Conservation (phyloP, 2,888 invertebrate genomes). For the Gibbula magus region DNA sequence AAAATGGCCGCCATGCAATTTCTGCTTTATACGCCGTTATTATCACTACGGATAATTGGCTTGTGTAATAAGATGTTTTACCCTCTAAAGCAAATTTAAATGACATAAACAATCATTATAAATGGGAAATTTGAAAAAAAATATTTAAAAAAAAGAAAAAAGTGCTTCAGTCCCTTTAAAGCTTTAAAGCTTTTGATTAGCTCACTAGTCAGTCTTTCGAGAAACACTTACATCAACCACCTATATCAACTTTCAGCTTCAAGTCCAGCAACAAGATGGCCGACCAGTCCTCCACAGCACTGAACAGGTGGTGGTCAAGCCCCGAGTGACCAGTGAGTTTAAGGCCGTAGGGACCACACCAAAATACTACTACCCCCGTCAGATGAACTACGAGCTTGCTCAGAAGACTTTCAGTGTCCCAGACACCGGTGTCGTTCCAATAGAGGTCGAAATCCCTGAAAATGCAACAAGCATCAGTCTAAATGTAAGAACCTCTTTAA, state of each 20-base stretch:
- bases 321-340: conserved; percentile 47
- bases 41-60: too few relatives aligned
- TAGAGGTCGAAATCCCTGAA: conserved; percentile 54
- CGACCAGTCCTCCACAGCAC: conserved; percentile 53
- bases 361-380: conserved; percentile 40
- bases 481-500: conserved; percentile 47
- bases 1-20: too few relatives aligned
- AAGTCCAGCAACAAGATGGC: conserved; percentile 68
- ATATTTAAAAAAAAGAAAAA: too few relatives aligned
- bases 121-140: too few relatives aligned
- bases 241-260: conserved; percentile 50
- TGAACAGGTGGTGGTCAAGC: conserved; percentile 40
- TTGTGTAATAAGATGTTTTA: too few relatives aligned
- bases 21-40: too few relatives aligned
- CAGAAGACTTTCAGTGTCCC: conserved; percentile 49
- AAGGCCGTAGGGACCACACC: conserved; percentile 20
- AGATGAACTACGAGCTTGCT: conserved; percentile 40
- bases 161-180: too few relatives aligned
- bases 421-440: conserved; percentile 54
- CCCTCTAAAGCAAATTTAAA: too few relatives aligned
- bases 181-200: too few relatives aligned
- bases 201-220: not conserved
- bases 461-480: conserved; percentile 56
- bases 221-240: not conserved
- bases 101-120: too few relatives aligned